Evolutionary conservation across 2,888 invertebrate genomes (phyloP).

Genomic region (Watsonalla binaria): DNA sequence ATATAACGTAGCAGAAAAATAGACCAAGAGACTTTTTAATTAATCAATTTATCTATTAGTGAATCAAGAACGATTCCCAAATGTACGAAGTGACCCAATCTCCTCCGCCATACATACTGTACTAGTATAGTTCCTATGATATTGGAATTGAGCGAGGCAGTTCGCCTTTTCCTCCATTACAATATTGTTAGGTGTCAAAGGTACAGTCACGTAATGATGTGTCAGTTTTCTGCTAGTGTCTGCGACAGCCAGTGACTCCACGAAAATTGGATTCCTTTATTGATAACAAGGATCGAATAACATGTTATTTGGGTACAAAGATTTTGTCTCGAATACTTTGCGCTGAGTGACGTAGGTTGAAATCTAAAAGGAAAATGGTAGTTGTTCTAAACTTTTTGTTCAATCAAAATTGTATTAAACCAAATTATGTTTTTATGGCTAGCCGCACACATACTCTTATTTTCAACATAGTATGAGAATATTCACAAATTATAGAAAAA

Average conservation of each 20-base stretch:
- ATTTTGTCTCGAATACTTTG: background rate
- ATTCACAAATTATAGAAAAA: too few relatives aligned
- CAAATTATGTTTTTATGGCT: too few relatives aligned
- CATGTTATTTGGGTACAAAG: background rate
- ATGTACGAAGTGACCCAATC: background rate
- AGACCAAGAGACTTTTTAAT: too few relatives aligned
- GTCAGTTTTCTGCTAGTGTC: constrained; percentile 50
- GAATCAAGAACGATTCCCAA: too few relatives aligned
- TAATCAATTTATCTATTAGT: too few relatives aligned
- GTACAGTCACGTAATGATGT: constrained; percentile 65
- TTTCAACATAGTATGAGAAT: too few relatives aligned
- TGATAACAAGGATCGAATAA: constrained; percentile 32
- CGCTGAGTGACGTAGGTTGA: background rate
- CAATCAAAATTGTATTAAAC: too few relatives aligned
- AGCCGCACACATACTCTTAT: too few relatives aligned
- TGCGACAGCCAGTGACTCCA: constrained; percentile 32
- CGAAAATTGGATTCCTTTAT: constrained; percentile 60
- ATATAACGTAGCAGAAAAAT: too few relatives aligned
- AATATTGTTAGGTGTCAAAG: constrained; percentile 45
- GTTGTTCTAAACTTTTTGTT: too few relatives aligned
- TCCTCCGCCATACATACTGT: background rate
- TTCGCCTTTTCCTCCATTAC: constrained; percentile 35
- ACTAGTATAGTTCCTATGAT: background rate
- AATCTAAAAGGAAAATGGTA: too few relatives aligned
- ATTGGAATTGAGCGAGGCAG: constrained; percentile 1